phyloP scores from a whole-genome alignment of 1,140 invertebrate species.

The Thalassaphorura encarpata region DNA sequence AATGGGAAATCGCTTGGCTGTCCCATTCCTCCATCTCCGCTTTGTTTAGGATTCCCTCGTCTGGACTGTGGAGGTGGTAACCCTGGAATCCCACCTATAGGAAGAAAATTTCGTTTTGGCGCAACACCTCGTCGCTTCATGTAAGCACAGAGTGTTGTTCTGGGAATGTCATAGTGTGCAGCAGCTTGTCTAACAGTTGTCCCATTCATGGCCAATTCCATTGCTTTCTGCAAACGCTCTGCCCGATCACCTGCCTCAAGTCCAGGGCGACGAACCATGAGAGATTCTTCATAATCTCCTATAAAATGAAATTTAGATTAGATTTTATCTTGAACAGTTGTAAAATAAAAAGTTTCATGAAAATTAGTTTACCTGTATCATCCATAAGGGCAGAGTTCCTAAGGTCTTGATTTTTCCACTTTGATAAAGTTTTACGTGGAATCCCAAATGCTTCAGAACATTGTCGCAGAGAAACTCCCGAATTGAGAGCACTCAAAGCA shows the following conservation, averaged over 20 bases:
- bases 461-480: conserved; percentile 21
- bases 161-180: conserved; percentile 28
- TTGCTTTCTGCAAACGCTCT: conserved; percentile 27
- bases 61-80: no score
- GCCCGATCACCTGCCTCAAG: conserved; percentile 23
- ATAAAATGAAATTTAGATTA: neutral
- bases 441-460: conserved; percentile 26
- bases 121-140: conserved; percentile 29
- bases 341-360: no score
- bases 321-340: no score
- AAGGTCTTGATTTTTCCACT: conserved; percentile 16
- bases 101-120: conserved; percentile 22
- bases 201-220: conserved; percentile 29
- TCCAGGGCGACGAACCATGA: no score
- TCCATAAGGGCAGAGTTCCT: no score
- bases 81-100: neutral
- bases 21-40: no score
- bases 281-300: neutral
- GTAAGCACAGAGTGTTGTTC: conserved; percentile 32
- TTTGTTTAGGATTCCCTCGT: no score
- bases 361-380: no score
- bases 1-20: no score
- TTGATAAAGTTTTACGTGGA: conserved; percentile 25
- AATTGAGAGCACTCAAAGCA: conserved; percentile 16
- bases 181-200: conserved; percentile 30